Evolutionary conservation across 2,888 invertebrate genomes (phyloP), one percentile per base, ranked within the genome.

Genomic region (Parnassius smintheus): DNA sequence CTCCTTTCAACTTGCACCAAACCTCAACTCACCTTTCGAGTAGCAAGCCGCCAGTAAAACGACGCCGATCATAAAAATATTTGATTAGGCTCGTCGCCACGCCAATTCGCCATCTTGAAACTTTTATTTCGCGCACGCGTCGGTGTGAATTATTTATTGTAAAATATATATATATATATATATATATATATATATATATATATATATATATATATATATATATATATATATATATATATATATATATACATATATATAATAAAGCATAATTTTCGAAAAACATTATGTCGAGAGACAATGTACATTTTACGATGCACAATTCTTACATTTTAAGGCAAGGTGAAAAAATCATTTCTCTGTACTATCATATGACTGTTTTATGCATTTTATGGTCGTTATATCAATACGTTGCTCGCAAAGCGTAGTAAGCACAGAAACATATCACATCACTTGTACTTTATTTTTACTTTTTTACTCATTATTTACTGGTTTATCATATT

Each of bases 61-160:
- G 81, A 81, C 84, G 88, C 87, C 83, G 88, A 89, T 89, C 91
- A 90, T 91, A 91, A 91, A 91, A 91, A 90, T 91, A 89, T 90
- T 91, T 91, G 91, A 91, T 91, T 89, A 91, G 86, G 70, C 79
- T 70, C 80, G 73, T 78, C 78, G 75, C 81, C 72, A 56, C 79
- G 78, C 83, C 86, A 87, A 87, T 87, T 80, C 85, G 72, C 78
- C 80, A 74, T 73, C 75, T 76, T 89, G 83, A 83, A 89, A 88
- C 78, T 86, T 90, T 90, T 86, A 91, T 88, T 77, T 86, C 82
- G 68, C 71, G 58, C 67, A 55, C 59, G 71, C 69, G 69, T 68
- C 66, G 65, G 59, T 60, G 67, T 65, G 73, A 75, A 76, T 76
- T 70, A 73, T 74, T 73, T 69, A 75, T 64, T 69, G 67, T 70